A percentile compares a stretch with the other conserved stretches of the same genome.
phyloP scores from a whole-genome alignment of 2,888 invertebrate genomes.

The Heteromurus nitidus region DNA sequence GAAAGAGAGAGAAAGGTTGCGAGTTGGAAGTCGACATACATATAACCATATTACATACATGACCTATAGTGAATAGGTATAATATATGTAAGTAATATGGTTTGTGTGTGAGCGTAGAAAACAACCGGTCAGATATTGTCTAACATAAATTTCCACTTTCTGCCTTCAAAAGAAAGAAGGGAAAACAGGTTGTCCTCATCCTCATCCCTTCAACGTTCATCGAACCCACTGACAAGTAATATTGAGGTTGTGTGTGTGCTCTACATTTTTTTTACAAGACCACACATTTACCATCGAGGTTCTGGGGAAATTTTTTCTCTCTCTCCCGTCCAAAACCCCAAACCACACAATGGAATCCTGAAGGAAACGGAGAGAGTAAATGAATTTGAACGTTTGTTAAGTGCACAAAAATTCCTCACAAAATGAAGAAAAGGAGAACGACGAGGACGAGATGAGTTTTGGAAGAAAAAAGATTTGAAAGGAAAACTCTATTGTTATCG shows the following conservation, averaged over 20 bases:
- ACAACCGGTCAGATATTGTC: constrained; percentile 9
- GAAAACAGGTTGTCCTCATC: constrained; percentile 27
- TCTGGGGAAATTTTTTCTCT: neutral
- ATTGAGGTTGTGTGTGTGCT: too few relatives aligned
- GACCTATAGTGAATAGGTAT: too few relatives aligned
- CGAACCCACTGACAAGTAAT: too few relatives aligned
- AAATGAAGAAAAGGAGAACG: neutral
- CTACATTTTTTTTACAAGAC: too few relatives aligned
- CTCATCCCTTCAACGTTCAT: constrained; percentile 25
- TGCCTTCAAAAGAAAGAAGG: constrained; percentile 8
- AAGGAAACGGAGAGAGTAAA: constrained; percentile 13
- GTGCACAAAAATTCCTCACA: neutral
- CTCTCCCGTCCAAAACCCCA: neutral
- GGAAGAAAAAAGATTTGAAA: constrained; percentile 16
- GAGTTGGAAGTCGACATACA: too few relatives aligned
- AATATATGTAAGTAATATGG: too few relatives aligned
- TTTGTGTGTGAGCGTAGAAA: constrained; percentile 15
- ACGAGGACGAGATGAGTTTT: neutral
- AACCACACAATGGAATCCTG: neutral
- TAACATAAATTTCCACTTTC: constrained; percentile 48
- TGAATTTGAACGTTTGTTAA: too few relatives aligned
- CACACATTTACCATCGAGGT: too few relatives aligned
- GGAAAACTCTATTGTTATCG: constrained; percentile 11
- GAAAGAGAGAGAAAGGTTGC: too few relatives aligned
- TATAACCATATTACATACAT: too few relatives aligned